phyloP scores from a whole-genome alignment of 1,140 invertebrate genomes.

The Sinella curviseta region DNA sequence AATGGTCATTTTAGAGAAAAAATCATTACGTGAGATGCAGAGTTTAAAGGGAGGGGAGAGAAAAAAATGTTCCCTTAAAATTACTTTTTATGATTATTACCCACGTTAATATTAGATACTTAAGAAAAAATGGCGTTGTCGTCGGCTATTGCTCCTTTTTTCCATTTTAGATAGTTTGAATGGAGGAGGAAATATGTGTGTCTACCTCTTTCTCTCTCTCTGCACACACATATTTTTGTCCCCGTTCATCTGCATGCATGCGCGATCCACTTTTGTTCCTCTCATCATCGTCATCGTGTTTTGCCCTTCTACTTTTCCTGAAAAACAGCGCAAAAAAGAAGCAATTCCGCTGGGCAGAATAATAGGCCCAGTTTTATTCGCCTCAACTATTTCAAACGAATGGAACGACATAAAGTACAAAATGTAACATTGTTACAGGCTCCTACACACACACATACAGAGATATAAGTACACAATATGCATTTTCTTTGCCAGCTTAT shows the following conservation, averaged over 20 bases:
- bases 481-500: background rate
- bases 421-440: background rate
- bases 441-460: background rate
- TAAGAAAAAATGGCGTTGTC: background rate
- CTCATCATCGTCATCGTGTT: background rate
- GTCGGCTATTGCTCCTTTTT: background rate
- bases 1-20: background rate
- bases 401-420: background rate
- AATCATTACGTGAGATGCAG: background rate
- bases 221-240: too few species aligned
- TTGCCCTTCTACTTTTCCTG: background rate
- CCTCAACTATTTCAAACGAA: constrained; percentile 16
- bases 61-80: background rate
- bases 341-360: constrained; percentile 23
- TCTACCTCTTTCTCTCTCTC: background rate
- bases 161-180: background rate
- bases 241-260: background rate
- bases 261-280: background rate
- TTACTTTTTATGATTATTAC: background rate
- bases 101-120: background rate
- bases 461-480: background rate
- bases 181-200: background rate
- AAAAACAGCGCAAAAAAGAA: background rate
- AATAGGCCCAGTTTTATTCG: constrained; percentile 24
- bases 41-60: background rate